Conservation (phyloP, 2,113 vertebrate species). For the Ciconia boyciana region DNA sequence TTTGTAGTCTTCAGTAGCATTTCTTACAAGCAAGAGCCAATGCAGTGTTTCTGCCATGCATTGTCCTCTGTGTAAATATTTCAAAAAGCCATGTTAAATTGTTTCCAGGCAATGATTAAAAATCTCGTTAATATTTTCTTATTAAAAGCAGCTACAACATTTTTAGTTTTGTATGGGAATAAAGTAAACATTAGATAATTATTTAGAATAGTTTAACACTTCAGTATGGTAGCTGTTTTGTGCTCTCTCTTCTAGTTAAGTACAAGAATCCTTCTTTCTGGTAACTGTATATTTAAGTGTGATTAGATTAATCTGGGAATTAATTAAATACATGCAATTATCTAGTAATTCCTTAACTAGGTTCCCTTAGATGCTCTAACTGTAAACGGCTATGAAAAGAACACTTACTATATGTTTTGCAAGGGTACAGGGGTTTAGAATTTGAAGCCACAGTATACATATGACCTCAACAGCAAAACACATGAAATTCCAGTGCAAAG, state of each 20-base stretch:
- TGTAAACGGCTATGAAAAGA: background rate
- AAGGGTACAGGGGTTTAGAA: background rate
- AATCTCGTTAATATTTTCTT: background rate
- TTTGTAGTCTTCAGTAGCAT: background rate
- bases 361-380: background rate
- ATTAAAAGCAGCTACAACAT: background rate
- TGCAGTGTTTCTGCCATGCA: background rate
- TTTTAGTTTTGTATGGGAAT: background rate
- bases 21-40: background rate
- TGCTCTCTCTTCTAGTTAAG: background rate
- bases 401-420: background rate
- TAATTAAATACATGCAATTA: background rate
- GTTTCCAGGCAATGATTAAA: background rate
- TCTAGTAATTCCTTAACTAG: background rate
- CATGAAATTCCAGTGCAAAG: background rate
- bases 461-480: background rate
- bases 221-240: background rate
- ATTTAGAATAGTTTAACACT: background rate
- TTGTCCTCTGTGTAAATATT: background rate
- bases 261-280: background rate
- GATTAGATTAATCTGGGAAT: background rate
- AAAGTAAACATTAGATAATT: background rate
- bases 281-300: background rate
- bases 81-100: background rate
- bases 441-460: background rate